Evolutionary conservation across 2,113 vertebrate species (phyloP).

Genomic region (Pheucticus melanocephalus): DNA sequence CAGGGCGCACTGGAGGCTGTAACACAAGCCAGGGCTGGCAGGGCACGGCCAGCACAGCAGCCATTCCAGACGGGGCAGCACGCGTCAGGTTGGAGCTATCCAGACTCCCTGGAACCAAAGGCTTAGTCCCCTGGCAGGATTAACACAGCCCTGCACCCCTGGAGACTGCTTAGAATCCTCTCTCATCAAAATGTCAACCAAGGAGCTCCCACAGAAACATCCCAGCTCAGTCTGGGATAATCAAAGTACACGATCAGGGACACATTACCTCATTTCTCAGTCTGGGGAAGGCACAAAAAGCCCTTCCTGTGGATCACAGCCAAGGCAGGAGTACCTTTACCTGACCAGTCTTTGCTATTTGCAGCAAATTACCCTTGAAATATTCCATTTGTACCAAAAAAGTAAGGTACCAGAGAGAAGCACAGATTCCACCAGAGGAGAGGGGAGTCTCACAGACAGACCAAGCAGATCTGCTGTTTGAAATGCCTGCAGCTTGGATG

Average conservation of each 20-base stretch:
- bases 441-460: background rate
- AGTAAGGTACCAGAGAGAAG: background rate
- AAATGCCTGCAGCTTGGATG: background rate
- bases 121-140: background rate
- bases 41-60: background rate
- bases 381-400: background rate
- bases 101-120: constrained; percentile 46
- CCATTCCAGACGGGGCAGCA: background rate
- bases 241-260: background rate
- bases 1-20: background rate
- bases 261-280: constrained; percentile 1
- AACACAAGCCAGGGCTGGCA: background rate
- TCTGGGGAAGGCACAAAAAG: background rate
- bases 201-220: background rate
- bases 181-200: background rate
- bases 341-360: background rate
- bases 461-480: background rate
- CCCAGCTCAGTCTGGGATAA: background rate
- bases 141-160: background rate
- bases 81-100: background rate
- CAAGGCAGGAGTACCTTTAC: constrained; percentile 8
- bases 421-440: rapidly evolving
- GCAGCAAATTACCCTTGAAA: background rate
- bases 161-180: background rate
- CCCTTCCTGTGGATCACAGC: background rate